phyloP scores from a whole-genome alignment of 2,797 vertebrate genomes.

The Acanthurus leucopareius region DNA sequence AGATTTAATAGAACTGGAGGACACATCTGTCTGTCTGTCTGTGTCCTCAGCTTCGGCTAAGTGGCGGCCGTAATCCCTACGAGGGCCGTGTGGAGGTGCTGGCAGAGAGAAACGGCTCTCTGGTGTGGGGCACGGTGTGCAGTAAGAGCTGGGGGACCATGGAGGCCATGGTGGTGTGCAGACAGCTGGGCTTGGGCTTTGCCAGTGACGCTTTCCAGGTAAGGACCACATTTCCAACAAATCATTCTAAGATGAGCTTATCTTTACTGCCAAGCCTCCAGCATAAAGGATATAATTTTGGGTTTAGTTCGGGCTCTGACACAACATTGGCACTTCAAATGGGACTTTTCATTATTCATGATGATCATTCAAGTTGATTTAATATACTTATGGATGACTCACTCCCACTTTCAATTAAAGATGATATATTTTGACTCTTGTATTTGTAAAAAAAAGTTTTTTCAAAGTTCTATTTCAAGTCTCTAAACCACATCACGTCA shows the following conservation, averaged over 20 bases:
- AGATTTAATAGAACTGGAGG: background rate
- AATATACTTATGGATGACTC: background rate
- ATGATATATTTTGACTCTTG: too few species aligned
- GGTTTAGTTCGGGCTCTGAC: background rate
- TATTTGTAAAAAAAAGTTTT: too few species aligned
- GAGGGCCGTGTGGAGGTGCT: constrained; percentile 96
- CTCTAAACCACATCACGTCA: too few species aligned
- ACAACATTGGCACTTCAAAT: background rate
- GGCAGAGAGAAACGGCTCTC: constrained; percentile 89
- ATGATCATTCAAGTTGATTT: background rate
- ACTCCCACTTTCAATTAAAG: background rate
- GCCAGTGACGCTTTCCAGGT: constrained; percentile 96
- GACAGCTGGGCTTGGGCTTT: constrained; percentile 95
- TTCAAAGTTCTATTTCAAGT: too few species aligned
- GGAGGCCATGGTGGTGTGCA: constrained; percentile 98
- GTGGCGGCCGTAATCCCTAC: constrained; percentile 90
- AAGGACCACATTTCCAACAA: constrained; percentile 8
- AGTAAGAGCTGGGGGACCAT: constrained; percentile 93
- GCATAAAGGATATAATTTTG: background rate
- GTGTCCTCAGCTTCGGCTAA: constrained; percentile 89
- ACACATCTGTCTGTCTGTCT: constrained; percentile 1
- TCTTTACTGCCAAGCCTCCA: constrained; percentile 10
- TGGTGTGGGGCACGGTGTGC: constrained; percentile 94
- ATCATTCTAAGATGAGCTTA: background rate
- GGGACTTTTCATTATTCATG: background rate